A percentile compares a stretch with the other conserved stretches of the same genome.
Conservation (phyloP, 2,888 invertebrate genomes). For the Pollenia griseotomentosa region DNA sequence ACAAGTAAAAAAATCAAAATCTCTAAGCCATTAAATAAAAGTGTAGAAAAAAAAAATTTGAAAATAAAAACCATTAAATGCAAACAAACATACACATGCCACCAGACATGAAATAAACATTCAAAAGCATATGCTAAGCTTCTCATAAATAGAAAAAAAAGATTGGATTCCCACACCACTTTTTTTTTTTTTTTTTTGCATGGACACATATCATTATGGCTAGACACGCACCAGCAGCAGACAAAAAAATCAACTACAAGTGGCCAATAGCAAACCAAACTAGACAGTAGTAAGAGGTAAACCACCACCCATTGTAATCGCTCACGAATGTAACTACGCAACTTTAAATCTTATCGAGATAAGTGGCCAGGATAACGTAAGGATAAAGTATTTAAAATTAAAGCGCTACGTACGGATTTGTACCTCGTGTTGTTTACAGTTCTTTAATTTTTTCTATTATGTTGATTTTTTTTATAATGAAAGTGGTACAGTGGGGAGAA, state of each 20-base stretch:
- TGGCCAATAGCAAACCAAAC: conserved; percentile 58
- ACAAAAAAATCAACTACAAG: conserved; percentile 61
- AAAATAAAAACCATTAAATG: conserved; percentile 62
- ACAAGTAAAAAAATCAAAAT: conserved; percentile 54
- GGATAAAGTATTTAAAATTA: conserved; percentile 80
- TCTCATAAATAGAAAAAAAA: conserved; percentile 45
- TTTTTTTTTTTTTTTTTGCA: conserved; percentile 9
- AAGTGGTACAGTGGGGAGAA: conserved; percentile 16
- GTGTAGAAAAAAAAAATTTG: conserved; percentile 13
- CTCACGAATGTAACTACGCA: conserved; percentile 52
- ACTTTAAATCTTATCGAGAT: conserved; percentile 75
- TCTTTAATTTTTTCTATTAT: neutral
- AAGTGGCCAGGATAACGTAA: conserved; percentile 77
- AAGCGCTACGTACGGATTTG: conserved; percentile 75
- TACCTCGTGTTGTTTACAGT: conserved; percentile 14
- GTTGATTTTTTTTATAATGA: conserved; percentile 19
- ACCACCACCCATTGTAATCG: conserved; percentile 33
- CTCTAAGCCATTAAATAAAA: neutral
- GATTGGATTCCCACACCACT: conserved; percentile 57
- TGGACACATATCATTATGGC: conserved; percentile 47
- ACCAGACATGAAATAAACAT: conserved; percentile 36
- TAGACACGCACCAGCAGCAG: conserved; percentile 66
- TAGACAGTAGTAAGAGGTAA: conserved; percentile 1
- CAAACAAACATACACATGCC: conserved; percentile 58
- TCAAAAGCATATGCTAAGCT: conserved; percentile 68